Evolutionary conservation across 2,797 vertebrate species (phyloP).

Genomic region (Melanitta fusca): DNA sequence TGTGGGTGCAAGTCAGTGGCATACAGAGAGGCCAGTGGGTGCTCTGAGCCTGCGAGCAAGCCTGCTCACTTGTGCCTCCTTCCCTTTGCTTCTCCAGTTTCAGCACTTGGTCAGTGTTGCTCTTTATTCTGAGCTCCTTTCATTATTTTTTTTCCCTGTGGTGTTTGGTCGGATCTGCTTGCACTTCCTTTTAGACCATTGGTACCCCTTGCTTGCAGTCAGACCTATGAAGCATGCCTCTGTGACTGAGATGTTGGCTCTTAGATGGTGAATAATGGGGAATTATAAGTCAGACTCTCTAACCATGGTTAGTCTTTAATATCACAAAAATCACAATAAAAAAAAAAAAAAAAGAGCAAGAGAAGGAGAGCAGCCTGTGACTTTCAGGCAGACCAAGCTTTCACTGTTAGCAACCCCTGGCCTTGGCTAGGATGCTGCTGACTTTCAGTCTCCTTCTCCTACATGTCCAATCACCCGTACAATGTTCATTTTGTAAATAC

Average conservation of each 20-base stretch:
- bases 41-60: neutral
- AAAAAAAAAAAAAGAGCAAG: neutral
- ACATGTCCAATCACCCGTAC: neutral
- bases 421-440: neutral
- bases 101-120: neutral
- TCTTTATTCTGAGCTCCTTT: neutral
- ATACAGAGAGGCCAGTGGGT: neutral
- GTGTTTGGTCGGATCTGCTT: neutral
- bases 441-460: neutral
- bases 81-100: neutral
- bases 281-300: neutral
- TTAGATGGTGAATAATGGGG: neutral
- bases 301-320: neutral
- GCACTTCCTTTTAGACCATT: neutral
- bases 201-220: neutral
- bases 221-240: rapidly evolving
- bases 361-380: neutral
- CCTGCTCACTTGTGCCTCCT: neutral
- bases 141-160: rapidly evolving
- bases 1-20: neutral
- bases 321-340: neutral
- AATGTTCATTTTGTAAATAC: rapidly evolving
- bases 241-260: neutral
- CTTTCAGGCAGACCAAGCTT: neutral
- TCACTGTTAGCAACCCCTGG: rapidly evolving